phyloP scores from a whole-genome alignment of 2,113 vertebrate genomes.

The Atlantisia rogersi region DNA sequence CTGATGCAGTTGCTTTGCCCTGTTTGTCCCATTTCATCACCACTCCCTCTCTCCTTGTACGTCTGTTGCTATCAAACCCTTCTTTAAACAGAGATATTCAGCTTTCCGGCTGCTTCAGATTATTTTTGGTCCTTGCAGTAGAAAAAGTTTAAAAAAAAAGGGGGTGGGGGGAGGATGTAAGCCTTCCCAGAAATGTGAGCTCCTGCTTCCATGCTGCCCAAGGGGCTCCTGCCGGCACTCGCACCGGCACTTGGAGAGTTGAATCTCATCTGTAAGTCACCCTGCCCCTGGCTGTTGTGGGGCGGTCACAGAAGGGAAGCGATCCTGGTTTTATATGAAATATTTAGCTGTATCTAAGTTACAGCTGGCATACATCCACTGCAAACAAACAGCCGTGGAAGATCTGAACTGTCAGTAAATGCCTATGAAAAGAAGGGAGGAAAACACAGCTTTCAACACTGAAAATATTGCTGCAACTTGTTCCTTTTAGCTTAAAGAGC shows the following conservation, averaged over 20 bases:
- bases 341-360: slow-evolving; percentile 49
- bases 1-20: fast-evolving
- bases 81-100: not conserved
- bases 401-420: slow-evolving; percentile 16
- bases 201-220: not conserved
- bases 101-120: not conserved
- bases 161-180: not conserved
- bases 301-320: slow-evolving; percentile 6
- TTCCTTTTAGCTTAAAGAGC: not conserved
- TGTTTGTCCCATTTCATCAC: not conserved
- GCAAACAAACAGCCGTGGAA: slow-evolving; percentile 44
- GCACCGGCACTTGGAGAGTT: fast-evolving
- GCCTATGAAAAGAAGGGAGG: not conserved
- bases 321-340: slow-evolving; percentile 28
- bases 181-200: not conserved
- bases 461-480: not conserved
- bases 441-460: not conserved
- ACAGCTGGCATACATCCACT: slow-evolving; percentile 36
- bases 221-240: not conserved
- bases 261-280: not conserved
- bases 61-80: not conserved
- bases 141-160: not conserved
- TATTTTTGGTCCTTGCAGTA: not conserved
- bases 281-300: slow-evolving; percentile 2
- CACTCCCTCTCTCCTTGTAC: not conserved